phyloP scores from a whole-genome alignment of 2,113 vertebrate species.

The Chamaea fasciata region DNA sequence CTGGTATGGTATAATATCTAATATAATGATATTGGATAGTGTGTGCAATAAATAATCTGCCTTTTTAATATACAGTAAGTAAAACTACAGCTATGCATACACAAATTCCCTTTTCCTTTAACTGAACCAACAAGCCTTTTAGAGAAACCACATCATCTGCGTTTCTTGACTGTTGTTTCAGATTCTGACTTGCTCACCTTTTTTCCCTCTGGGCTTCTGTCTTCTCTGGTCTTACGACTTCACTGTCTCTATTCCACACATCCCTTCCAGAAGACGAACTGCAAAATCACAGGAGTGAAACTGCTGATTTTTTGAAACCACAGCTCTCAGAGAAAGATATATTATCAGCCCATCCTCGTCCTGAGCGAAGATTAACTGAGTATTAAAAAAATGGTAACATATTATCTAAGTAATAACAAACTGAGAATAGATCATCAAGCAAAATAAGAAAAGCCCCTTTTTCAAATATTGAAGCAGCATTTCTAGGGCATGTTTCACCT shows the following conservation, averaged over 20 bases:
- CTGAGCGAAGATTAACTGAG: not conserved
- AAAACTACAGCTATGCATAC: slow-evolving; percentile 3
- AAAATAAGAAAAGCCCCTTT: not conserved
- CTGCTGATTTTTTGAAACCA: not conserved
- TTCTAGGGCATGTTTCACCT: not conserved
- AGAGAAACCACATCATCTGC: slow-evolving; percentile 15
- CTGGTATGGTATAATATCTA: not conserved
- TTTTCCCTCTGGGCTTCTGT: not conserved
- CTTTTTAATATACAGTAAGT: not conserved
- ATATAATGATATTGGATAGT: not conserved
- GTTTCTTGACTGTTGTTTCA: slow-evolving; percentile 31
- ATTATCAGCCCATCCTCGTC: not conserved
- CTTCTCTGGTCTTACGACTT: not conserved
- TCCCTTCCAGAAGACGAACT: not conserved
- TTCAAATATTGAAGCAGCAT: not conserved
- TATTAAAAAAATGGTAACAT: not conserved
- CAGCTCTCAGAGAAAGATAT: not conserved
- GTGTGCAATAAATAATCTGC: not conserved
- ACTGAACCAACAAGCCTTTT: slow-evolving; percentile 28
- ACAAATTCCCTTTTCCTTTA: not conserved
- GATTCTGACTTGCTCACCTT: slow-evolving; percentile 34
- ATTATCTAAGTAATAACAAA: not conserved
- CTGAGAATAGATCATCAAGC: not conserved
- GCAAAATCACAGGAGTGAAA: not conserved
- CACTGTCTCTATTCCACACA: not conserved